Percentiles rank a stretch among this genome's conserved stretches.
These are phyloP conservation scores for Xerus inauris DNA, from an alignment of 2,113 vertebrate species.

Conservation along the genomic window DNA sequence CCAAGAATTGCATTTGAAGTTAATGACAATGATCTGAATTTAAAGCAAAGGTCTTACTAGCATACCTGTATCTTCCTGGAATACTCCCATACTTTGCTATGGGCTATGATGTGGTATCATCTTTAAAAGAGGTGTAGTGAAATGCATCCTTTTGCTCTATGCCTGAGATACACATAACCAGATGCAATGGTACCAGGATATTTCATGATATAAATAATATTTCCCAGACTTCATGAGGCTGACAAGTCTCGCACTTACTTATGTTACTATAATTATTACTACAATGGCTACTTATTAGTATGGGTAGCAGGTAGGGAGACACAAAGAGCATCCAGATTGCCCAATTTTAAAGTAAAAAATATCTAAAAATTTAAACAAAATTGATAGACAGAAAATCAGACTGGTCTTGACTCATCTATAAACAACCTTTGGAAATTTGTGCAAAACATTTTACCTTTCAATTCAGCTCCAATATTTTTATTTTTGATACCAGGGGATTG, in stretches of 20 bases:
- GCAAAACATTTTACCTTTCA: not conserved
- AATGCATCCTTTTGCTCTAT: not conserved
- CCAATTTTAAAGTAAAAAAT: not conserved
- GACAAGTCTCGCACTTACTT: not conserved
- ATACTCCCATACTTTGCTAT: not conserved
- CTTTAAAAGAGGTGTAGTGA: not conserved
- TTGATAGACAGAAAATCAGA: not conserved
- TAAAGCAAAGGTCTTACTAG: not conserved
- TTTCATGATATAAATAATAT: not conserved
- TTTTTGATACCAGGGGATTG: no score
- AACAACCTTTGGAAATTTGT: not conserved
- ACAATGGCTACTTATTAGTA: not conserved
- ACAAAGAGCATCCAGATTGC: no score
- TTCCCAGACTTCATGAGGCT: not conserved
- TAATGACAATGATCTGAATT: not conserved
- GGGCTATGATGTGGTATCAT: not conserved
- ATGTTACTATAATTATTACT: not conserved
- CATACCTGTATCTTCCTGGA: not conserved
- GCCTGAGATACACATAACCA: not conserved
- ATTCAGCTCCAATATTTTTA: not conserved
- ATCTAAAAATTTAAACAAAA: not conserved
- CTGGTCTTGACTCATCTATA: not conserved
- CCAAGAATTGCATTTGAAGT: not conserved
- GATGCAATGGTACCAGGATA: not conserved
- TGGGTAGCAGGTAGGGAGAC: accelerated